phyloP scores from a whole-genome alignment of 1,140 invertebrate genomes.

The Odontomachus brunneus region DNA sequence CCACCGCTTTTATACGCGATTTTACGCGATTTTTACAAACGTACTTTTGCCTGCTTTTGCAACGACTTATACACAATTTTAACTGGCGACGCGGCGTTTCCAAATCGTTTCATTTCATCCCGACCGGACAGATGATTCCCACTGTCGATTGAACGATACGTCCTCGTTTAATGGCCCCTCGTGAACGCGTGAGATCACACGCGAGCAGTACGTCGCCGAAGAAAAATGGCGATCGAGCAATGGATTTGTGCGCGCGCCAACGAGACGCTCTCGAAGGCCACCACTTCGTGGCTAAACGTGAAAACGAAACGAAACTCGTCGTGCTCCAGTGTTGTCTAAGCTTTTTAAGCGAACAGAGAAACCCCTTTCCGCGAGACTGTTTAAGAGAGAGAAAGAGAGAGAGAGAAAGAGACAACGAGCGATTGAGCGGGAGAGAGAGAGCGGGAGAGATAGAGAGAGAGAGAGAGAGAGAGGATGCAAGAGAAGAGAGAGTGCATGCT shows the following conservation, averaged over 20 bases:
- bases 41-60: not conserved
- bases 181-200: constrained; percentile 3
- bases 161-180: constrained; percentile 1
- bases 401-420: constrained; percentile 34
- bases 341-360: constrained; percentile 61
- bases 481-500: too few species aligned
- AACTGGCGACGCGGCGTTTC: not conserved
- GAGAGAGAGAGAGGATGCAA: not conserved
- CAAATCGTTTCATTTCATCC: constrained; percentile 6
- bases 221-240: not conserved
- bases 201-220: not conserved
- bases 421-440: constrained; percentile 37
- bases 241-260: constrained; percentile 6
- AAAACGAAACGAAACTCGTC: constrained; percentile 51
- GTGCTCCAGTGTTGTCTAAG: constrained; percentile 70
- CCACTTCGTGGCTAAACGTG: constrained; percentile 64
- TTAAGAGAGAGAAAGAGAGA: constrained; percentile 40
- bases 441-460: too few species aligned
- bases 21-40: constrained; percentile 3
- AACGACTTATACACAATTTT: not conserved
- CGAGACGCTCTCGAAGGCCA: constrained; percentile 61
- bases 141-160: constrained; percentile 19
- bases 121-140: not conserved
- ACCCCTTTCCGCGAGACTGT: constrained; percentile 65
- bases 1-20: constrained; percentile 6